These are phyloP conservation scores for Cephus pygmeus DNA, from an alignment of 2,888 invertebrate species.

Conservation along the genomic window DNA sequence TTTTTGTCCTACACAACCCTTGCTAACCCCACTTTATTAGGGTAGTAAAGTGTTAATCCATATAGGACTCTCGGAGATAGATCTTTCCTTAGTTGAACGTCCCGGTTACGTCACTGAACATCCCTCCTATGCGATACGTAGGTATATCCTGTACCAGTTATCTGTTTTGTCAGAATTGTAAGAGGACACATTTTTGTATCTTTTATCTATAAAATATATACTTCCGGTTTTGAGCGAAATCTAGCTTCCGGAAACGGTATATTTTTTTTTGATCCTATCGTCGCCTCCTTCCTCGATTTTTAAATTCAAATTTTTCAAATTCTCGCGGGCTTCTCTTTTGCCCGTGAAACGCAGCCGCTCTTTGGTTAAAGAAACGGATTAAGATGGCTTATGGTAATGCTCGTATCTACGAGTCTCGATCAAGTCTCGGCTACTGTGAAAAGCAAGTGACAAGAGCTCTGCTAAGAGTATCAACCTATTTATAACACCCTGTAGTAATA, in stretches of 20 bases:
- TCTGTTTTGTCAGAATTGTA: neutral
- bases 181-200: neutral
- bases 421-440: neutral
- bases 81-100: neutral
- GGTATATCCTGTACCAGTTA: neutral
- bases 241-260: neutral
- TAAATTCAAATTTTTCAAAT: neutral
- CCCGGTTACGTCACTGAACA: neutral
- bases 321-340: neutral
- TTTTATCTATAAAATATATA: neutral
- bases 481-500: slow-evolving; percentile 22
- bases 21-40: slow-evolving; percentile 40
- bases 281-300: neutral
- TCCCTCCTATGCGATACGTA: neutral
- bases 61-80: slow-evolving; percentile 11
- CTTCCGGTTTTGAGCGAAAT: neutral
- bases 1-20: slow-evolving; percentile 7
- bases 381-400: neutral
- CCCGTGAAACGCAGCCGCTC: neutral
- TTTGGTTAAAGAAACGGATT: neutral
- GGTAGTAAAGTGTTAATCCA: slow-evolving; percentile 38
- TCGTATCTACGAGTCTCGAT: neutral
- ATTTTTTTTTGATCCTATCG: neutral
- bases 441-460: slow-evolving; percentile 10
- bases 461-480: slow-evolving; percentile 16